phyloP scores from a whole-genome alignment of 2,797 vertebrate species.

The Etheostoma perlongum region DNA sequence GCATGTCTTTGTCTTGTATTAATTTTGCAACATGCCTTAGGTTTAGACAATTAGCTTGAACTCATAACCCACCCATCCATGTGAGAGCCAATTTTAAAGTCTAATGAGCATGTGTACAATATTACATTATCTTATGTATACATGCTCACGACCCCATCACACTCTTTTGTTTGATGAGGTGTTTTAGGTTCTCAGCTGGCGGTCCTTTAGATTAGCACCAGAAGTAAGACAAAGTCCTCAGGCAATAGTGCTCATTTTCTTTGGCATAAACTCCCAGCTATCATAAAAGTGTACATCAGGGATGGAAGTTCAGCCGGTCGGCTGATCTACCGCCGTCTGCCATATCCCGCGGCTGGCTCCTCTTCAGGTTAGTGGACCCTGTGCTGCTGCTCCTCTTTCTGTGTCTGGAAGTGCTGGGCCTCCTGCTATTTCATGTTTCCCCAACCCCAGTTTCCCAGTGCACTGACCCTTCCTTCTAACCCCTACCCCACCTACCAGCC shows the following conservation, averaged over 20 bases:
- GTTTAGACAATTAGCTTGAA: neutral
- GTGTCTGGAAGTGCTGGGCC: neutral
- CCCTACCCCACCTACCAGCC: constrained; percentile 14
- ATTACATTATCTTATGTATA: neutral
- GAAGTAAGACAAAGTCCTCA: constrained; percentile 7
- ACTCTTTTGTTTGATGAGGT: neutral
- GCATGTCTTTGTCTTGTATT: neutral
- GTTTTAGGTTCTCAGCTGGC: neutral
- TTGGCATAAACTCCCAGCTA: constrained; percentile 6
- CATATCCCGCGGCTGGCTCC: constrained; percentile 25
- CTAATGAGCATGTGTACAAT: neutral
- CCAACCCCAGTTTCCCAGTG: constrained; percentile 2
- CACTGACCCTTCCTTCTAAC: constrained; percentile 16
- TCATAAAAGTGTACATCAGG: constrained; percentile 12
- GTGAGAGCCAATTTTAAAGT: neutral
- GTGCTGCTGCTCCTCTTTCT: constrained; percentile 3
- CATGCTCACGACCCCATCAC: neutral
- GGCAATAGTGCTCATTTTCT: neutral
- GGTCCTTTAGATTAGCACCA: neutral
- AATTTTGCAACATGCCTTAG: neutral
- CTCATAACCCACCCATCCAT: neutral
- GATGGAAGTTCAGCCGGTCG: constrained; percentile 22
- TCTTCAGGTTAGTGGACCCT: constrained; percentile 14
- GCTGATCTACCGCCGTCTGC: constrained; percentile 12
- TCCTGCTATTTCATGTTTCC: constrained; percentile 20